Conservation (phyloP, 2,888 invertebrate genomes). For the Alloscopus bannaensis region DNA sequence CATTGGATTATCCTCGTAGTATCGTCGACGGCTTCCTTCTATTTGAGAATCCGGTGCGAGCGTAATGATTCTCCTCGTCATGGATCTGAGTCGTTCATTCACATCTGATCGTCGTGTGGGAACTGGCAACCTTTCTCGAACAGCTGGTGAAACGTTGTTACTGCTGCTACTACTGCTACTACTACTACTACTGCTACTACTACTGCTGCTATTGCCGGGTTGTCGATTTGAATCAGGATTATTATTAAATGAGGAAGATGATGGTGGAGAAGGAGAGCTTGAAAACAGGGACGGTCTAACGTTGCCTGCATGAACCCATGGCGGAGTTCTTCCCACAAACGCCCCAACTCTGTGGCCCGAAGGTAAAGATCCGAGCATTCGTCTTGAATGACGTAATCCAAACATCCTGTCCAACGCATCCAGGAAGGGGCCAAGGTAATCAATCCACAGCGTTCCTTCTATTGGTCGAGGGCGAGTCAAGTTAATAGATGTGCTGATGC, state of each 20-base stretch:
- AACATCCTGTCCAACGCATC: slow-evolving; percentile 70
- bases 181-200: not conserved
- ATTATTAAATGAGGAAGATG: not conserved
- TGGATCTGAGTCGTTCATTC: slow-evolving; percentile 35
- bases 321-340: slow-evolving; percentile 44
- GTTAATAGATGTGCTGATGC: slow-evolving; percentile 61
- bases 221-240: not conserved
- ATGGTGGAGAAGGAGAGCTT: slow-evolving; percentile 20
- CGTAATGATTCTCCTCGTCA: slow-evolving; percentile 63
- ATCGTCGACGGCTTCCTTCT: slow-evolving; percentile 23
- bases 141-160: slow-evolving; percentile 1
- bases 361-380: slow-evolving; percentile 1
- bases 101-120: slow-evolving; percentile 32
- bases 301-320: slow-evolving; percentile 27
- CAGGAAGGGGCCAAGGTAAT: slow-evolving; percentile 67
- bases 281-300: not conserved
- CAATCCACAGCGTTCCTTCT: slow-evolving; percentile 68
- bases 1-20: slow-evolving; percentile 43
- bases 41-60: slow-evolving; percentile 56
- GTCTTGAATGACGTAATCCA: slow-evolving; percentile 55
- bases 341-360: slow-evolving; percentile 38
- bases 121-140: slow-evolving; percentile 12
- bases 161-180: slow-evolving; percentile 11
- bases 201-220: not conserved
- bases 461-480: slow-evolving; percentile 64